Percentiles rank a stretch among this genome's conserved stretches.
Evolutionary conservation across 1,140 invertebrate species (phyloP).

Genomic region (Odontomachus brunneus): DNA sequence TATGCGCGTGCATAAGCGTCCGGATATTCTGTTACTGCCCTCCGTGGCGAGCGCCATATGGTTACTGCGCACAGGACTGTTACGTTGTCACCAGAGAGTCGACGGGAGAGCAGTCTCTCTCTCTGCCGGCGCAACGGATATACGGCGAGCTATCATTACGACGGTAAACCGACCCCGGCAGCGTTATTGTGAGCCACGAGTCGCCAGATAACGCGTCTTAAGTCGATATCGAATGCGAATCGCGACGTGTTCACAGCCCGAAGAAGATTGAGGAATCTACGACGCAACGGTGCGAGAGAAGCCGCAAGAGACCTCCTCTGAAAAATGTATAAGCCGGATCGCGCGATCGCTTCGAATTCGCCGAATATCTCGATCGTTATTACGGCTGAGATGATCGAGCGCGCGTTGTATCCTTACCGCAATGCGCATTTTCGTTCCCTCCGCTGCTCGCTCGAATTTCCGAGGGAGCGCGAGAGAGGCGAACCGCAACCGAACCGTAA

Average conservation of each 20-base stretch:
- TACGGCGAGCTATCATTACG: slow-evolving; percentile 3
- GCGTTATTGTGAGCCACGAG: slow-evolving; percentile 26
- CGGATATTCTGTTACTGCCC: slow-evolving; percentile 55
- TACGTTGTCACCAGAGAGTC: slow-evolving; percentile 54
- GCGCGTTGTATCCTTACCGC: too few species aligned
- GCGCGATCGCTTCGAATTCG: too few species aligned
- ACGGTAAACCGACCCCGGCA: slow-evolving; percentile 16
- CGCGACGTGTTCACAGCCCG: background rate
- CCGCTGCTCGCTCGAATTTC: slow-evolving; percentile 9
- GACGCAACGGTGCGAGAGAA: too few species aligned
- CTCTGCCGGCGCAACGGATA: background rate
- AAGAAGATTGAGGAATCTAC: background rate
- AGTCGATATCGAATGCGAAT: background rate
- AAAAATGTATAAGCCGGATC: too few species aligned
- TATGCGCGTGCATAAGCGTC: slow-evolving; percentile 48
- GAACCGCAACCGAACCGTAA: slow-evolving; percentile 32
- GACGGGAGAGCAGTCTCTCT: slow-evolving; percentile 21
- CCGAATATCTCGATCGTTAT: too few species aligned
- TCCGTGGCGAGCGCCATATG: slow-evolving; percentile 35
- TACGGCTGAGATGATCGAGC: too few species aligned
- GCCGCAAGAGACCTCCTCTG: too few species aligned
- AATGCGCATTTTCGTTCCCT: too few species aligned
- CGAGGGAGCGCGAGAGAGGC: background rate
- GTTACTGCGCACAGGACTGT: slow-evolving; percentile 40
- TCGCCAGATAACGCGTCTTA: background rate